Conservation (phyloP, 2,888 invertebrate species). For the Fragum fragum region DNA sequence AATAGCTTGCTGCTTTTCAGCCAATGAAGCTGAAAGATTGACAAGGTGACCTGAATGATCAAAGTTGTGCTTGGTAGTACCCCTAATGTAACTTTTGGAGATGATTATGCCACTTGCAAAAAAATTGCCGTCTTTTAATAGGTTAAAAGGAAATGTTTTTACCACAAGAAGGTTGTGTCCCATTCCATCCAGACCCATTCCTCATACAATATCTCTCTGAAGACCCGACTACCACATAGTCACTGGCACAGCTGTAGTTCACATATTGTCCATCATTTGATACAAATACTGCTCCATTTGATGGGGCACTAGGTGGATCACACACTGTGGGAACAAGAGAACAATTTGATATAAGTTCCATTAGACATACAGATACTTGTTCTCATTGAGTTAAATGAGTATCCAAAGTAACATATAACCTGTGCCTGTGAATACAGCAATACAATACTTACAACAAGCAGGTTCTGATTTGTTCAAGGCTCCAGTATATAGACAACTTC, state of each 20-base stretch:
- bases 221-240: slow-evolving; percentile 48
- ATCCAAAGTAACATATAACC: not conserved
- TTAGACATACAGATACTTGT: too few species aligned
- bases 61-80: too few species aligned
- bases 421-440: too few species aligned
- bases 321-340: slow-evolving; percentile 50
- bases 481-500: slow-evolving; percentile 33
- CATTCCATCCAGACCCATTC: slow-evolving; percentile 59
- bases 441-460: slow-evolving; percentile 43
- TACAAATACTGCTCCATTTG: slow-evolving; percentile 35
- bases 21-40: too few species aligned
- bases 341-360: too few species aligned
- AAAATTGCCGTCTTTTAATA: too few species aligned
- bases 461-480: slow-evolving; percentile 49
- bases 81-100: too few species aligned
- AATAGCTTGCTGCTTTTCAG: too few species aligned
- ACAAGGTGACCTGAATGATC: too few species aligned
- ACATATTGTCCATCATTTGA: slow-evolving; percentile 26
- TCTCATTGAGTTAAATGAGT: not conserved
- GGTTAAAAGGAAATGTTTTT: slow-evolving; percentile 3
- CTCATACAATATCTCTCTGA: slow-evolving; percentile 29
- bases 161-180: slow-evolving; percentile 55
- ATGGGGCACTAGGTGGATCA: slow-evolving; percentile 34
- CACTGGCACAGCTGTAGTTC: slow-evolving; percentile 48
- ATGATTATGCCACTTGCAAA: too few species aligned